Conservation (phyloP, 2,888 invertebrate genomes). For the Pteria penguin region DNA sequence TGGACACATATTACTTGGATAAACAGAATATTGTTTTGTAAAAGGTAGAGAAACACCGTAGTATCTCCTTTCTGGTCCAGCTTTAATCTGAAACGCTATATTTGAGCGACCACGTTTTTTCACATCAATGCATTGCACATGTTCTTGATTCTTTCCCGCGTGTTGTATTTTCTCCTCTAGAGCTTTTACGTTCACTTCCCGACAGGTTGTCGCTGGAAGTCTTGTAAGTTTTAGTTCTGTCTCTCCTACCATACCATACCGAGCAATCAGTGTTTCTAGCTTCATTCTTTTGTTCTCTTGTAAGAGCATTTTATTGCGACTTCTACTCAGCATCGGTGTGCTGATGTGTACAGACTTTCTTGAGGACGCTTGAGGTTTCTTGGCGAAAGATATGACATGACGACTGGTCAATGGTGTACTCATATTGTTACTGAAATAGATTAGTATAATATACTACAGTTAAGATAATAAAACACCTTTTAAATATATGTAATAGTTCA, state of each 20-base stretch:
- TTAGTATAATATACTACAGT: no score
- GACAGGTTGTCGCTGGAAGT: constrained; percentile 46
- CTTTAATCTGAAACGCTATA: constrained; percentile 50
- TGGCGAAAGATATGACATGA: no score
- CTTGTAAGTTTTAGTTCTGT: constrained; percentile 36
- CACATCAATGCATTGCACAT: background rate
- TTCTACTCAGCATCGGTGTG: background rate
- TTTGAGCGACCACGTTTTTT: constrained; percentile 27
- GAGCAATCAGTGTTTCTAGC: background rate
- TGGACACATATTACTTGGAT: constrained; percentile 54
- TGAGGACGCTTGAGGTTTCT: no score
- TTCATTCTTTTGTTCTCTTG: background rate
- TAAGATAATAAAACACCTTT: no score
- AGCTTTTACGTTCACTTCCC: constrained; percentile 44
- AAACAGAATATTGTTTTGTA: constrained; percentile 2
- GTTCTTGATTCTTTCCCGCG: background rate
- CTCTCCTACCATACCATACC: constrained; percentile 3
- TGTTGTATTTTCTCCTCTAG: constrained; percentile 5
- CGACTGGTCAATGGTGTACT: no score
- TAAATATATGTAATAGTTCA: no score
- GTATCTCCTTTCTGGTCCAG: constrained; percentile 32
- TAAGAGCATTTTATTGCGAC: background rate
- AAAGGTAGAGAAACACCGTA: constrained; percentile 37
- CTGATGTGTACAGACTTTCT: no score
- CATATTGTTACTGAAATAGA: no score